phyloP scores from a whole-genome alignment of 2,113 vertebrate genomes.

The Gadus chalcogrammus region DNA sequence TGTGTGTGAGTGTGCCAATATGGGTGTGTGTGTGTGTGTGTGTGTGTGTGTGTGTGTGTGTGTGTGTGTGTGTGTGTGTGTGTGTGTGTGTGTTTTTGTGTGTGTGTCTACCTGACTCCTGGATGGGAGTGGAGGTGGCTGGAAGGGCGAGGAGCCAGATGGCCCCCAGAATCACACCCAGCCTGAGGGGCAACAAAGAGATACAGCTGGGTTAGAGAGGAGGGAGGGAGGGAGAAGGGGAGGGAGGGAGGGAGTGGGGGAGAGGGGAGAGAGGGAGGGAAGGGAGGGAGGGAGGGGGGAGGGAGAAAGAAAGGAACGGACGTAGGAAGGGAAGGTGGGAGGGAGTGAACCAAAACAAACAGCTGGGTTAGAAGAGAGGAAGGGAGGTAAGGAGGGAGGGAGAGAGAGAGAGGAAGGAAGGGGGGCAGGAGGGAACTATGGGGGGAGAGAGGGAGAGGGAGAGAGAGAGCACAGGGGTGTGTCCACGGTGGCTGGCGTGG shows the following conservation, averaged over 20 bases:
- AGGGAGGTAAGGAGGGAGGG: neutral
- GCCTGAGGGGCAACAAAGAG: slow-evolving; percentile 45
- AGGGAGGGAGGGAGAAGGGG: neutral
- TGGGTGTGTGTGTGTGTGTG: neutral
- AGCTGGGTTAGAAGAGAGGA: neutral
- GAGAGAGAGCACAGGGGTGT: neutral
- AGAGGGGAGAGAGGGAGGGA: neutral
- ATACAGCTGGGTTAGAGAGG: neutral
- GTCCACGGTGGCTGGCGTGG: no score
- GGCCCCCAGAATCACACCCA: slow-evolving; percentile 58
- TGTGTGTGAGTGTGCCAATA: no score
- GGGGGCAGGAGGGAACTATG: neutral
- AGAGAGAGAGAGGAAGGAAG: neutral
- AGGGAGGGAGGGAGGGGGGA: neutral
- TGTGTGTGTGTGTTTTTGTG: neutral
- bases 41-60: neutral
- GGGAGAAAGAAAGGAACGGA: neutral
- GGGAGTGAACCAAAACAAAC: neutral
- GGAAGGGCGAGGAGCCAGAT: slow-evolving; percentile 60
- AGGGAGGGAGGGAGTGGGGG: neutral
- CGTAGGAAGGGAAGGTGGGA: neutral
- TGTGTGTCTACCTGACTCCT: slow-evolving; percentile 55
- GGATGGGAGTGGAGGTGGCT: slow-evolving; percentile 44
- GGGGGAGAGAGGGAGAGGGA: neutral
- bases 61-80: slow-evolving; percentile 17